Conservation (phyloP, 1,140 invertebrate species). For the Leptoteleia sp. region DNA sequence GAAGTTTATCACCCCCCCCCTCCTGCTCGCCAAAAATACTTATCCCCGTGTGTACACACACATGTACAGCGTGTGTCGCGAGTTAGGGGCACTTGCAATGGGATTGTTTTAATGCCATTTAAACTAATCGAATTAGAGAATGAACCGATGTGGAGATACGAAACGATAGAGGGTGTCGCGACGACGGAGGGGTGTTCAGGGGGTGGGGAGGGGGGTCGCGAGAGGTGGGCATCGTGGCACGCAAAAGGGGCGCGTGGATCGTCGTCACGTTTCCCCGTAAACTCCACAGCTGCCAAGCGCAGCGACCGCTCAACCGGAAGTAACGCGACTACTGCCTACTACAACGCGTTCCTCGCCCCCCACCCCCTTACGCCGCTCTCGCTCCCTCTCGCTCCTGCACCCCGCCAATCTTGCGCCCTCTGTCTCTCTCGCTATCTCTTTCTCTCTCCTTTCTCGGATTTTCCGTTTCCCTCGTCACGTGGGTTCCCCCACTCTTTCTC, state of each 20-base stretch:
- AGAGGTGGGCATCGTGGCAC: slow-evolving; percentile 57
- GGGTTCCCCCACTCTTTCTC: neutral
- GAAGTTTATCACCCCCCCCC: neutral
- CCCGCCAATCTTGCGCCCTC: no score
- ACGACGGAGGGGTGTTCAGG: slow-evolving; percentile 29
- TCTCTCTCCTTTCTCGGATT: slow-evolving; percentile 29
- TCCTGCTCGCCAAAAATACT: slow-evolving; percentile 16
- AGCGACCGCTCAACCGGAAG: slow-evolving; percentile 80
- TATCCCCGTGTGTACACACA: slow-evolving; percentile 40
- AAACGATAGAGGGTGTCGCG: slow-evolving; percentile 52
- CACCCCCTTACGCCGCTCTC: slow-evolving; percentile 57
- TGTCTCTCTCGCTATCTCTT: no score
- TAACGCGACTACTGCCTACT: slow-evolving; percentile 81
- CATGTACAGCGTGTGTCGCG: slow-evolving; percentile 52
- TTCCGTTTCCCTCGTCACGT: slow-evolving; percentile 19
- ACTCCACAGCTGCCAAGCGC: slow-evolving; percentile 81
- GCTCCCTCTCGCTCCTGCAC: slow-evolving; percentile 62
- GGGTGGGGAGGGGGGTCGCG: slow-evolving; percentile 3
- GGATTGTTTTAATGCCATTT: slow-evolving; percentile 82
- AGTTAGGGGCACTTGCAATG: slow-evolving; percentile 73
- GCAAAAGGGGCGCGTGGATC: slow-evolving; percentile 69
- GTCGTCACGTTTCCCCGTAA: slow-evolving; percentile 73
- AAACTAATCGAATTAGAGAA: slow-evolving; percentile 81
- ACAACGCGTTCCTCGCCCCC: slow-evolving; percentile 56
- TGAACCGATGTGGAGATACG: slow-evolving; percentile 78